These are phyloP conservation scores for Triplophysa rosa DNA, from an alignment of 2,113 vertebrate genomes.

Conservation along the genomic window DNA sequence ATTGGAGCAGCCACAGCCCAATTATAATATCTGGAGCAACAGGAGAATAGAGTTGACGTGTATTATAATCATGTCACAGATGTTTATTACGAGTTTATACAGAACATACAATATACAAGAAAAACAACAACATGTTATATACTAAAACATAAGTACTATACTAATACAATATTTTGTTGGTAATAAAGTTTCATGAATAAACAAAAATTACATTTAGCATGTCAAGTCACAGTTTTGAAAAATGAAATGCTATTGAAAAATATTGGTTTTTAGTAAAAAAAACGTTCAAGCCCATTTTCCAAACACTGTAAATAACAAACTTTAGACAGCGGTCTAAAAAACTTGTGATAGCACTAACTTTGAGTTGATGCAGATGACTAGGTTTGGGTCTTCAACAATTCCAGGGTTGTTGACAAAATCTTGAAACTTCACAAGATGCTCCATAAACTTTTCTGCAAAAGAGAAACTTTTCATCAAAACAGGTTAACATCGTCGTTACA, in stretches of 20 bases:
- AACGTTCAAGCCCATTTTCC: too few relatives aligned
- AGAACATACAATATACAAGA: background rate
- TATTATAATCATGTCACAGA: background rate
- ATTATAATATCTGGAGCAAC: conserved; percentile 85
- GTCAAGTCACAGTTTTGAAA: too few relatives aligned
- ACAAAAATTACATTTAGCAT: too few relatives aligned
- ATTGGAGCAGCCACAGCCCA: conserved; percentile 96
- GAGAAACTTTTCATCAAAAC: background rate
- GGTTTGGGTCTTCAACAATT: conserved; percentile 86
- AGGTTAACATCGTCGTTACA: too few relatives aligned
- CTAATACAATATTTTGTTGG: too few relatives aligned
- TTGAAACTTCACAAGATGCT: conserved; percentile 84
- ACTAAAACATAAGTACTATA: too few relatives aligned
- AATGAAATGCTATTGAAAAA: too few relatives aligned
- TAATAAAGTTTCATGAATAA: too few relatives aligned
- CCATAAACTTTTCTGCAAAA: conserved; percentile 82
- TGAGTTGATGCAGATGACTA: conserved; percentile 88
- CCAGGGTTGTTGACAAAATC: conserved; percentile 86
- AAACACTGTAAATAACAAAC: background rate
- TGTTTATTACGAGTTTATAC: background rate
- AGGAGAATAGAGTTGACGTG: background rate
- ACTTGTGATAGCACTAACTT: conserved; percentile 74
- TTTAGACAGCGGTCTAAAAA: background rate
- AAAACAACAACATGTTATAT: background rate
- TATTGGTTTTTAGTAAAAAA: too few relatives aligned